A percentile compares a stretch with the other conserved stretches of the same genome.
phyloP scores from a whole-genome alignment of 2,797 vertebrate species.

The Petrocephalus sullivani region DNA sequence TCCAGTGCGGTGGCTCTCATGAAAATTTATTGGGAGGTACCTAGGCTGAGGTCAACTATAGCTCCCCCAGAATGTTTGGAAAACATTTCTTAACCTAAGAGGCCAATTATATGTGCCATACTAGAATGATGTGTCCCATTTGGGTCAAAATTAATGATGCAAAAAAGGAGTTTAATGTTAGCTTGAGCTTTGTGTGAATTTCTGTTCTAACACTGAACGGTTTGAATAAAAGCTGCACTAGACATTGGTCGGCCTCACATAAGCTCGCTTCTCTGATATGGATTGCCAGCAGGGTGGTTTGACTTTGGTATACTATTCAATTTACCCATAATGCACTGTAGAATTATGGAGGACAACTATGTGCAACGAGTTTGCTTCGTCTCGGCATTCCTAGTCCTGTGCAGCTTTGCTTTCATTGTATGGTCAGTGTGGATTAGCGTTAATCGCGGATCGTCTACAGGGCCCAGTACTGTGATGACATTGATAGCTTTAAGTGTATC shows the following conservation, averaged over 20 bases:
- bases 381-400: not conserved
- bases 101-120: slow-evolving; percentile 43
- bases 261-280: not conserved
- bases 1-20: slow-evolving; percentile 46
- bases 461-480: not conserved
- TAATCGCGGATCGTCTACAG: not conserved
- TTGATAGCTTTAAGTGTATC: not conserved
- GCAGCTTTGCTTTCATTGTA: not conserved
- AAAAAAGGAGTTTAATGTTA: not conserved
- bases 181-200: not conserved
- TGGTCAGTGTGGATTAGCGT: not conserved
- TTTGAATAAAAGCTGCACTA: not conserved
- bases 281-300: not conserved
- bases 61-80: slow-evolving; percentile 53
- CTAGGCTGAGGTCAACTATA: slow-evolving; percentile 58
- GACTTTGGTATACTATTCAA: not conserved
- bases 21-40: slow-evolving; percentile 63
- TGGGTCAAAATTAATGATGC: slow-evolving; percentile 34
- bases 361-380: not conserved
- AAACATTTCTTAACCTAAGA: slow-evolving; percentile 49
- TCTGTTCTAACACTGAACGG: not conserved
- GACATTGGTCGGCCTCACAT: not conserved
- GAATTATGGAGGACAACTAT: not conserved
- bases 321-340: not conserved
- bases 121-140: slow-evolving; percentile 44